Conservation (phyloP, 2,888 invertebrate species). For the Erebia epiphron region DNA sequence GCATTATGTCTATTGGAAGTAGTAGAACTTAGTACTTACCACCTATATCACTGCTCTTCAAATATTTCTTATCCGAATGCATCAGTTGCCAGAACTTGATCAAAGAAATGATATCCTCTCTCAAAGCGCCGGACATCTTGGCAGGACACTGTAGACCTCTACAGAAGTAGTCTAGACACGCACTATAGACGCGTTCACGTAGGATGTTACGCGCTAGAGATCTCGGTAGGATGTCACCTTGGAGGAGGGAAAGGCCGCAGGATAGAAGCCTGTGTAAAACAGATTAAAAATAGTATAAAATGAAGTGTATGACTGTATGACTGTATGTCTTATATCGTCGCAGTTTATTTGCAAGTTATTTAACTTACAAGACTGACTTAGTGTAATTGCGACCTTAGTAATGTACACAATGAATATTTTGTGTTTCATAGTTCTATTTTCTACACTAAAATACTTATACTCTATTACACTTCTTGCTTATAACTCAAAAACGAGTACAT, state of each 20-base stretch:
- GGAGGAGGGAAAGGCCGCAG: slow-evolving; percentile 95
- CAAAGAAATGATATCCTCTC: slow-evolving; percentile 94
- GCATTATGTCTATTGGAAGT: too few species aligned
- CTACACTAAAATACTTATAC: too few species aligned
- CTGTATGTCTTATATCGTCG: too few species aligned
- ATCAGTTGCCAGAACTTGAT: slow-evolving; percentile 98
- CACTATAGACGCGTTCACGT: slow-evolving; percentile 96
- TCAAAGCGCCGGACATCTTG: slow-evolving; percentile 88
- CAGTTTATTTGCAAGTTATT: too few species aligned
- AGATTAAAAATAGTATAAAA: not conserved
- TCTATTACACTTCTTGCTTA: too few species aligned
- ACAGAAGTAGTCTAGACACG: slow-evolving; percentile 97
- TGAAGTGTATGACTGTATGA: too few species aligned
- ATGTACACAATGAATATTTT: too few species aligned
- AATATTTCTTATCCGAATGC: slow-evolving; percentile 96
- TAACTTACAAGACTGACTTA: too few species aligned
- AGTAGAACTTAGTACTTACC: slow-evolving; percentile 78
- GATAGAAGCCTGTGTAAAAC: slow-evolving; percentile 86
- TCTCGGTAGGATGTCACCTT: slow-evolving; percentile 94
- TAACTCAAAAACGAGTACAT: too few species aligned
- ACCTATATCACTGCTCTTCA: slow-evolving; percentile 91
- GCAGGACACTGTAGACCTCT: slow-evolving; percentile 94
- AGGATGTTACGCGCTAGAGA: slow-evolving; percentile 95
- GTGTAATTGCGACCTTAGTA: too few species aligned
- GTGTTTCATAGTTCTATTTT: too few species aligned